Evolutionary conservation across 2,888 invertebrate species (phyloP), one percentile per base, ranked within the genome.

Genomic region (Orthonevra nobilis): DNA sequence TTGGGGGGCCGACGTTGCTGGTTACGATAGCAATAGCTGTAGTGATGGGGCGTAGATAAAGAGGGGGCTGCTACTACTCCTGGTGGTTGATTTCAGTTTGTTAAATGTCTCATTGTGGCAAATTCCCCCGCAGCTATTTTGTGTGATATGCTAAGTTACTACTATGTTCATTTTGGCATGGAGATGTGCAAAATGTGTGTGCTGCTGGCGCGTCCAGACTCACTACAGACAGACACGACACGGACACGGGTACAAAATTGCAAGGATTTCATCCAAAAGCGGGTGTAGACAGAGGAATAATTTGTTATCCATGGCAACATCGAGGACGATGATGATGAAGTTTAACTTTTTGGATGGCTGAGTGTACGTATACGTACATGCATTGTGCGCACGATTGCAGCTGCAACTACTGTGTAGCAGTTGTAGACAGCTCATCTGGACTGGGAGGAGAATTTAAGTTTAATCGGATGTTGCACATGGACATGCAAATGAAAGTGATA

Each of bases 401-500:
- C 28, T 48, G 17, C 12, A 3, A 14, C 4, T 15, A 34, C 14
- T 10, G 40, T 34, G 34, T 15, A 42, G 20, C 40, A 14, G 40
- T 23, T 5, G 23, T 23, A 23, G 15, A 20, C 23, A 52, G 50
- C 58, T 23, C 61, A 61, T 20, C 32, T 32, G 60, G 34, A 44
- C 38, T n/a, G n/a, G 52, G 28, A 32, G 50, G 48, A 54, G 34
- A 56, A 48, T 77, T 63, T 54, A 60, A 32, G 38, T 72, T 34
- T 54, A 52, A 60, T 64, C 77, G 64, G 77, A 64, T 72, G 70
- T 58, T 73, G 58, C 34, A 60, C 42, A 73, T 34, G 68, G 54
- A 73, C 54, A 79, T 79, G 73, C 61, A 68, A 73, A 68, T 30
- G 73, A 73, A 68, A 79, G 79, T 79, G 73, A 73, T 79, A 73